Evolutionary conservation across 37 sponge, comb jelly and placozoan genomes (phyloP), one percentile per base, ranked within the genome.

Genomic region (Ephydatia muelleri): DNA sequence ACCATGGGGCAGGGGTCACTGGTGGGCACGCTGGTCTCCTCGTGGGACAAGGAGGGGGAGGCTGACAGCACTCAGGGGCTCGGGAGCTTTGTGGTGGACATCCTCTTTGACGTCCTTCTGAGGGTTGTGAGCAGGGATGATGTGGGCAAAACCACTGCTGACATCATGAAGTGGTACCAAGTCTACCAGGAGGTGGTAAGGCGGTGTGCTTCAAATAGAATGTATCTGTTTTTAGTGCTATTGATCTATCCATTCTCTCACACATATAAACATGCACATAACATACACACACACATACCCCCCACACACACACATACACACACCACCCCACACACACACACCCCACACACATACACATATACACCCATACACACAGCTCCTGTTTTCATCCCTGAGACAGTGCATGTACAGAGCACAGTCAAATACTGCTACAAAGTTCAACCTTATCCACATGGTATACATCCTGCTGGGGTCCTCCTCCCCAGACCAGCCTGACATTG

Each of bases 391-490:
- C 22, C 57, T 87, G 70, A 75, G 68, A 35, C 71, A 82, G 70
- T 70, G 76, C 48, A 69, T 87, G 29, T 87, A 87, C 82, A 75
- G 70, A 5, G 37, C 57, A 21, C 77, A 31, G 16, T 70, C 81
- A 13, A 40, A 38, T 23, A 77, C 73, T 19, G 77, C 75, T 68
- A 78, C 90, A 8, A 75, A 85, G 75, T 82, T 81, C 38, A 81
- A 72, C 23, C 67, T 85, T 33, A 85, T 90, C 82, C 90, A 90
- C 30, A 65, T 79, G 12, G 38, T 85, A 21, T 85, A 77, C 38
- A 82, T 90, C 31, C 11, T 85, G 27, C 68, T 90, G 26, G 71
- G 75, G 21, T 76, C 77, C n/a, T 66, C 34, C 35, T 78, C 85
- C 29, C 28, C 68, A 31, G 37, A 72, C 32, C 27, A 16, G 14